Evolutionary conservation across 2,888 invertebrate species (phyloP), one percentile per base, ranked within the genome.

Genomic region (Nephrotoma guestfalica): DNA sequence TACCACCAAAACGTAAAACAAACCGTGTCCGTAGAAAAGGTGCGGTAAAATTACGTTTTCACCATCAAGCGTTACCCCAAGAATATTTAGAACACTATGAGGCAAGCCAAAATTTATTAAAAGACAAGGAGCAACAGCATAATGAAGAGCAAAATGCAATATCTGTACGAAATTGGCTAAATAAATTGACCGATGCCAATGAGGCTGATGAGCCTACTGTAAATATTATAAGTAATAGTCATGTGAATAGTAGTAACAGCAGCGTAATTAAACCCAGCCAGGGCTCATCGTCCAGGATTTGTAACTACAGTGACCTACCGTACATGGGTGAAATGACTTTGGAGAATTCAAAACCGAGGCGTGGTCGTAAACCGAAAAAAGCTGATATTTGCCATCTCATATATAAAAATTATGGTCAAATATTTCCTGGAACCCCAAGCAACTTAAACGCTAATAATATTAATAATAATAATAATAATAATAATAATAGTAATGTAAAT

Each of bases 301-400:
- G 96, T 88, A 95, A 95, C 84, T 97, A 96, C 90, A 95, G 96
- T 84, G 97, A 97, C 89, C 91, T 97, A 85, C 97, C 97, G 0
- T 97, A 97, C 91, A 97, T 97, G 97, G 97, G 97, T 0, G 97
- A 97, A 90, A 97, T 97, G 93, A 97, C 97, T 0, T 91, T 97
- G 86, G 97, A 97, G 90, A 96, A 97, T 91, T 96, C 96, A 13
- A 96, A 97, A 89, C 97, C 97, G 0, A 92, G 97, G 51, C 93
- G 97, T 87, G 97, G 97, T 0, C 93, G 97, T 18, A 97, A 97
- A 89, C 97, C 97, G 0, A 97, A 97, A 90, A 97, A 97, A 90
- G 97, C 97, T 0, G 97, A 97, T 89, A 97, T 97, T 88, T 97
- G 97, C 88, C 97, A 97, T 89, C 92, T 97, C 83, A 97, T 97